phyloP scores from a whole-genome alignment of 2,113 vertebrate species.

The Guaruba guarouba region DNA sequence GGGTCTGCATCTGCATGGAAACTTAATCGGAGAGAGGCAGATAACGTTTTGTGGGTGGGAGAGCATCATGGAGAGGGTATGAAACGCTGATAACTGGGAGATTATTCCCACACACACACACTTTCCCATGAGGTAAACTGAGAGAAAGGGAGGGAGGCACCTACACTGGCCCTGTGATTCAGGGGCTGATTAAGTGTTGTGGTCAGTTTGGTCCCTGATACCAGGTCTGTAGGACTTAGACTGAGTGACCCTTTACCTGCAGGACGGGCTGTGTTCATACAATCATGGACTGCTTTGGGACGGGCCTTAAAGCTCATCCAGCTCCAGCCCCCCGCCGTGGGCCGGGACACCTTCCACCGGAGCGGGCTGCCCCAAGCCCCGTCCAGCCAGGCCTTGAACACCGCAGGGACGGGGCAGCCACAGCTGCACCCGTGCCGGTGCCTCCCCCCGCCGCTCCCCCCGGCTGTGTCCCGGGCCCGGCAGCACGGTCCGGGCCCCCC shows the following conservation, averaged over 20 bases:
- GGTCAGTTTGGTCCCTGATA: not conserved
- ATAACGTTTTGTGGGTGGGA: fast-evolving
- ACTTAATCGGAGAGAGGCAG: not conserved
- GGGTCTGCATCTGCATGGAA: not conserved
- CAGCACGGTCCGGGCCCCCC: too few species aligned
- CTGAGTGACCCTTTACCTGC: too few species aligned
- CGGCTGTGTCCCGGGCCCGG: too few species aligned
- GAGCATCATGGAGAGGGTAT: fast-evolving
- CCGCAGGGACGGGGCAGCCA: not conserved
- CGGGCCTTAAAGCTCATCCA: not conserved
- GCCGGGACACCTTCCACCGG: not conserved
- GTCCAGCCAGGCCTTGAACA: not conserved
- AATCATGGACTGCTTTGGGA: not conserved
- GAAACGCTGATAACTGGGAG: fast-evolving
- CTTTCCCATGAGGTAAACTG: not conserved
- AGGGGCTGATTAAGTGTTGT: not conserved
- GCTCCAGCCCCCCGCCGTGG: too few species aligned
- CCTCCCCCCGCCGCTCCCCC: too few species aligned
- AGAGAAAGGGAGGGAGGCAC: not conserved
- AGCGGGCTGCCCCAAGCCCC: too few species aligned
- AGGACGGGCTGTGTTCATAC: not conserved
- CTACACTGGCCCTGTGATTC: fast-evolving
- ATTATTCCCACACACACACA: too few species aligned
- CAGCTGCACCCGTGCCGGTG: not conserved
- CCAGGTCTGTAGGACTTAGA: not conserved